A percentile compares a stretch with the other conserved stretches of the same genome.
These are phyloP conservation scores for Brachyopa scutellaris DNA, from an alignment of 2,888 invertebrate species.

Conservation along the genomic window DNA sequence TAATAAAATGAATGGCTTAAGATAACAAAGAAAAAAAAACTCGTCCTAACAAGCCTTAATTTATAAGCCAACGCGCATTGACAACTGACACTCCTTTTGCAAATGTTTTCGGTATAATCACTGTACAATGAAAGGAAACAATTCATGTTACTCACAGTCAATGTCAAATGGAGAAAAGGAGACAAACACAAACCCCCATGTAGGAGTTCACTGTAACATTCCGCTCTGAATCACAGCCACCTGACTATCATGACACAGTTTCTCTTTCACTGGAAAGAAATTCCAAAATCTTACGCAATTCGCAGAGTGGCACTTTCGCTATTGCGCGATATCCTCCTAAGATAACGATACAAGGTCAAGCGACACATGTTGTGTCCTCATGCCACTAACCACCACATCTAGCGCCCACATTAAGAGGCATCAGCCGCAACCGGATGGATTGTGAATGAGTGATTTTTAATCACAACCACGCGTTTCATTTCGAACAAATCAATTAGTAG, in stretches of 20 bases:
- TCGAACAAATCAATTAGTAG: constrained; percentile 20
- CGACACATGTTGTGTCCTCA: constrained; percentile 18
- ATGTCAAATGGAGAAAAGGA: constrained; percentile 49
- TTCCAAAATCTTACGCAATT: constrained; percentile 54
- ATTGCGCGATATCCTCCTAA: constrained; percentile 48
- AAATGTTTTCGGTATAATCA: background rate
- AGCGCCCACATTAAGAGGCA: constrained; percentile 45
- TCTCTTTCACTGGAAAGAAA: constrained; percentile 45
- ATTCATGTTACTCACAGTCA: constrained; percentile 55
- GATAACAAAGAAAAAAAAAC: background rate
- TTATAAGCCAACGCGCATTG: background rate
- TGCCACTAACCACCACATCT: background rate
- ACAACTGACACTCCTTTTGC: constrained; percentile 14
- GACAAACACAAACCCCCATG: constrained; percentile 12
- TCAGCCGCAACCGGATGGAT: constrained; percentile 36
- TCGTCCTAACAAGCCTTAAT: constrained; percentile 25
- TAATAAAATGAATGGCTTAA: background rate
- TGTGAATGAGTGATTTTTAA: too few species aligned
- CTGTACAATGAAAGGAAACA: constrained; percentile 34
- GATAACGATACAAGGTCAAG: constrained; percentile 58
- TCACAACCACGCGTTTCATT: constrained; percentile 26
- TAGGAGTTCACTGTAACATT: constrained; percentile 32
- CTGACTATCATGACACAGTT: constrained; percentile 25
- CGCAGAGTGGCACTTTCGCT: constrained; percentile 55
- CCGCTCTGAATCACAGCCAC: constrained; percentile 59